phyloP scores from a whole-genome alignment of 2,797 vertebrate species.

The Sebastolobus alascanus region DNA sequence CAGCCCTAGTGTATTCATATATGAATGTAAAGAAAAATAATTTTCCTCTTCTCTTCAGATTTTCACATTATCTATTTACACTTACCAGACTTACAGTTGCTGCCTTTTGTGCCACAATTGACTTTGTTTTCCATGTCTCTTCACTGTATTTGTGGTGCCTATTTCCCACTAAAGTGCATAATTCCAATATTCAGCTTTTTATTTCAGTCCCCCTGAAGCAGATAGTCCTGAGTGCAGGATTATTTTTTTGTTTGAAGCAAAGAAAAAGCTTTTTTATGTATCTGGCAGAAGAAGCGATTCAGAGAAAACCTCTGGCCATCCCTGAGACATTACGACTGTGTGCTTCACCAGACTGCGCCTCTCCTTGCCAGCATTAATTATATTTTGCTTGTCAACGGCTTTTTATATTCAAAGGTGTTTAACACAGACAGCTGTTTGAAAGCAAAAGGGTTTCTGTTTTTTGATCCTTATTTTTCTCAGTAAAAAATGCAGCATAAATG shows the following conservation, averaged over 20 bases:
- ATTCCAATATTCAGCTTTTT: constrained; percentile 12
- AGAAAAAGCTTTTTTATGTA: constrained; percentile 36
- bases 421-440: constrained; percentile 54
- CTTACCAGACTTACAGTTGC: background rate
- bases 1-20: too few relatives aligned
- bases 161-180: background rate
- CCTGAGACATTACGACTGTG: constrained; percentile 42
- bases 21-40: too few relatives aligned
- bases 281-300: constrained; percentile 37
- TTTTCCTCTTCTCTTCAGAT: background rate
- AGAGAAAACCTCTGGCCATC: constrained; percentile 50
- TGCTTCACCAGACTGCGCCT: constrained; percentile 46
- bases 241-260: constrained; percentile 35
- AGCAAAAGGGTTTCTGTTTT: constrained; percentile 24
- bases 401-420: constrained; percentile 56
- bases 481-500: constrained; percentile 11
- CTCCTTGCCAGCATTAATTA: constrained; percentile 59
- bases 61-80: background rate
- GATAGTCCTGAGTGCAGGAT: constrained; percentile 22
- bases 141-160: background rate
- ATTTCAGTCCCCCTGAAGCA: constrained; percentile 20
- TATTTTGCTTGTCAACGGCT: constrained; percentile 46
- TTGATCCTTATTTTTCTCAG: constrained; percentile 7
- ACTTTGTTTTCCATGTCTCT: background rate
- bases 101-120: constrained; percentile 3